Evolutionary conservation across 2,888 invertebrate species (phyloP), one percentile per base, ranked within the genome.

Genomic region (Luperina nickerlii): DNA sequence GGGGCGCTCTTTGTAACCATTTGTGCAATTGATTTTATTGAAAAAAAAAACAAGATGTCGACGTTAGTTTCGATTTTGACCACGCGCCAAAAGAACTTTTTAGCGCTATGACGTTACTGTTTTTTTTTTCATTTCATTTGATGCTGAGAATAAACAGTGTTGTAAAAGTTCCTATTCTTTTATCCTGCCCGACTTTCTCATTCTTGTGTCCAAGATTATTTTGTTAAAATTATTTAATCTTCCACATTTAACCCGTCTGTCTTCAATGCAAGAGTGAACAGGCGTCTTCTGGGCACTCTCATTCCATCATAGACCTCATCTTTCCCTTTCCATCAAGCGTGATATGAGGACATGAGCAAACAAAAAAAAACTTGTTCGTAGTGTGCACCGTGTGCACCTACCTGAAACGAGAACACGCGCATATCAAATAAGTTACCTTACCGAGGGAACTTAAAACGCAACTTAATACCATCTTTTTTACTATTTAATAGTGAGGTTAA

Each of bases 401-500:
- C 1, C 18, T 45, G 5, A 48, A 71, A 45, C 13, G 2, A n/a
- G n/a, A n/a, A 74, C 38, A 38, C 20, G 1, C 6, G 24, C 24
- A 48, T 24, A 2, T 70, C 4, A 38, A 71, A 18, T 8, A 32
- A 32, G 7, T 48, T 74, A 51, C 74, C 18, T 57, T 57, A 75
- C 18, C 18, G 1, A 45, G n/a, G n/a, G 5, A 45, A 20, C 24
- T 76, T 76, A 70, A 51, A 51, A 32, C 24, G 38, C 45, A 45
- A 74, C 18, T 0, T 9, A 13, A 54, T n/a, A 45, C 24, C 8
- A 11, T 24, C 6, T 20, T 62, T 69, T 75, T 24, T 9, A 15
- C 13, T n/a, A 38, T 2, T 62, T 45, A n/a, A 42, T 18, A 32
- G 8, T 20, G 15, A 71, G 73, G 70, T 81, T 72, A 76, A 63